A percentile compares a stretch with the other conserved stretches of the same genome.
These are phyloP conservation scores for Neomorphus geoffroyi DNA, from an alignment of 2,797 vertebrate genomes.

Conservation along the genomic window DNA sequence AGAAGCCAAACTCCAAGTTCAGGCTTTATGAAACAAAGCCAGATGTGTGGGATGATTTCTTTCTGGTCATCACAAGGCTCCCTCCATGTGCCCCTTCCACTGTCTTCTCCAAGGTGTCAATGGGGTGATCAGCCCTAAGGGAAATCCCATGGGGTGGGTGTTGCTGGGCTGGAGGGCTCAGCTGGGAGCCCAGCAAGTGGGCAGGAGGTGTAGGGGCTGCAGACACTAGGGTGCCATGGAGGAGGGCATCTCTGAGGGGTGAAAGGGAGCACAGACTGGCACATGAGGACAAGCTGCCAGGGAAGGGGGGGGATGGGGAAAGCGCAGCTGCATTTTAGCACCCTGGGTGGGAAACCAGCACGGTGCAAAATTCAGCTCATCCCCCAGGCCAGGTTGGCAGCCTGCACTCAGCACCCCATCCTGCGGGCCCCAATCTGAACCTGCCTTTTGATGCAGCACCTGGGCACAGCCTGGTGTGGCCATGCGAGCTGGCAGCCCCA, in stretches of 20 bases:
- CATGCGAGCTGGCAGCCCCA: not conserved
- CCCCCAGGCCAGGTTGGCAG: not conserved
- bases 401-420: not conserved
- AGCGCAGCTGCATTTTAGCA: not conserved
- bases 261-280: not conserved
- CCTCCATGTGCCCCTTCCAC: accelerated
- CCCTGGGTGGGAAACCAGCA: not conserved
- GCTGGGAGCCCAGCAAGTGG: not conserved
- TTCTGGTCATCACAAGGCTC: accelerated
- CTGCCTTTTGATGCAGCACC: accelerated
- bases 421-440: accelerated
- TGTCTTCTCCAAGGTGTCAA: not conserved
- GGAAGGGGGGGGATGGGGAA: not conserved
- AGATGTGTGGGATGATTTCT: not conserved
- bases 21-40: not conserved
- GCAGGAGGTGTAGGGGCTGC: not conserved
- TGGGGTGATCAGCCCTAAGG: not conserved
- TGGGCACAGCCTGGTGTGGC: not conserved
- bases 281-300: not conserved
- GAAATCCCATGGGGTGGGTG: not conserved
- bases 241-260: not conserved
- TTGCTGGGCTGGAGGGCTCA: not conserved
- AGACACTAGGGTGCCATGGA: accelerated
- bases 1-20: not conserved
- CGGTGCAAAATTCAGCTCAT: accelerated